A percentile compares a stretch with the other conserved stretches of the same genome.
Conservation (phyloP, 2,113 vertebrate genomes). For the Chloroceryle aenea region DNA sequence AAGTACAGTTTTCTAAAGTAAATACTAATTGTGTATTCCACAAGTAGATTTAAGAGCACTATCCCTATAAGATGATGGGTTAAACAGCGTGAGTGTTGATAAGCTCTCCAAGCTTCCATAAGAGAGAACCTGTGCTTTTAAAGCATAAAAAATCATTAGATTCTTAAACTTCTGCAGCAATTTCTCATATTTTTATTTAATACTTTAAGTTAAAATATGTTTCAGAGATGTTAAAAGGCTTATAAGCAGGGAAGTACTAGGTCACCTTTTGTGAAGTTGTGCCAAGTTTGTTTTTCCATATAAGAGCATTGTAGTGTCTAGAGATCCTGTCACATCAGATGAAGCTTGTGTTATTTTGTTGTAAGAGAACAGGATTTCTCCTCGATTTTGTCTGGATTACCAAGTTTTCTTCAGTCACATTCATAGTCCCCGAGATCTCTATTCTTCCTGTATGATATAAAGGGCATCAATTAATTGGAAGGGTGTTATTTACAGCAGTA, state of each 20-base stretch:
- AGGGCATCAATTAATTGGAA: not conserved
- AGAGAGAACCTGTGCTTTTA: not conserved
- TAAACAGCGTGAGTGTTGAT: not conserved
- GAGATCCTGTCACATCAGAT: not conserved
- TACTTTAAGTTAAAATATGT: not conserved
- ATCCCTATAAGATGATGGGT: not conserved
- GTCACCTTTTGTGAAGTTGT: not conserved
- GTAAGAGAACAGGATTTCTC: not conserved
- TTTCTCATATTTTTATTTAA: not conserved
- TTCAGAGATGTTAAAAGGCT: not conserved
- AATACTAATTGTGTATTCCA: not conserved
- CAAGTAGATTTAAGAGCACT: not conserved
- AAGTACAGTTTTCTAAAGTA: conserved; percentile 39
- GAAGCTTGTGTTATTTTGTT: not conserved
- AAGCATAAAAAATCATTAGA: not conserved
- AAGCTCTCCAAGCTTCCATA: not conserved
- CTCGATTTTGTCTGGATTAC: not conserved
- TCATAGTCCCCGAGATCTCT: not conserved
- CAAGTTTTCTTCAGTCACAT: not conserved
- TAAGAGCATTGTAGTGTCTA: not conserved
- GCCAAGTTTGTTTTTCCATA: not conserved
- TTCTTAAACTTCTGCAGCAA: not conserved
- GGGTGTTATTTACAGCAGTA: not conserved
- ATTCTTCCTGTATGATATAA: not conserved
- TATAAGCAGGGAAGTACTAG: not conserved